Evolutionary conservation across 2,113 vertebrate genomes (phyloP).

Genomic region (Chionomys nivalis): DNA sequence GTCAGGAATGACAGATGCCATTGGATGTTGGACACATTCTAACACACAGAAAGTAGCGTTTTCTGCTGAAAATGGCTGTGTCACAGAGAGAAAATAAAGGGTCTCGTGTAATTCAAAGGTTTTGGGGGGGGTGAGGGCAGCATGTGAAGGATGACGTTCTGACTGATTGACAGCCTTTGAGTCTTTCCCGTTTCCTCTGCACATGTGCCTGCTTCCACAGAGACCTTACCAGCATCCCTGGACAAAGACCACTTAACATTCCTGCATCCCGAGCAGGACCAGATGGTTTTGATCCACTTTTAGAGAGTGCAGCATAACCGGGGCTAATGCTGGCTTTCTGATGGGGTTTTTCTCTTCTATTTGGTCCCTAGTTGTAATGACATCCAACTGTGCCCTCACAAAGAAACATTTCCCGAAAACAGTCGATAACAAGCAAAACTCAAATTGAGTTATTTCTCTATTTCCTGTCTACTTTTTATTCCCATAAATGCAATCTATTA

Average conservation of each 20-base stretch:
- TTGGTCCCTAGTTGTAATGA: background rate
- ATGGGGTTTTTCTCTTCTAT: background rate
- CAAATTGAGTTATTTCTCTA: background rate
- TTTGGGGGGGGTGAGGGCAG: background rate
- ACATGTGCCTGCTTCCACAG: background rate
- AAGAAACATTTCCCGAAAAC: slow-evolving; percentile 1
- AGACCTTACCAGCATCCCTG: too few species aligned
- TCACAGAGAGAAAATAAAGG: background rate
- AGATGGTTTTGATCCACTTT: background rate
- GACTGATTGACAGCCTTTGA: background rate
- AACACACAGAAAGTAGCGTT: background rate
- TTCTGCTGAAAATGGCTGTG: background rate
- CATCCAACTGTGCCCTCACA: background rate
- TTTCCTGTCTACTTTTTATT: slow-evolving; percentile 20
- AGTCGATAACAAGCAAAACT: background rate
- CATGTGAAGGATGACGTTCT: background rate
- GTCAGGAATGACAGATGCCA: background rate
- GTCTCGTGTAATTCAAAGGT: background rate
- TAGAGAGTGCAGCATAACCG: background rate
- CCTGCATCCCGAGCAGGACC: background rate
- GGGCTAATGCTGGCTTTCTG: background rate
- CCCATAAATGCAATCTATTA: background rate
- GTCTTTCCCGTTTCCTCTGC: background rate
- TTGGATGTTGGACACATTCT: background rate
- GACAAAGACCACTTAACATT: background rate